These are phyloP conservation scores for Characodon lateralis DNA, from an alignment of 2,797 vertebrate species.

Conservation along the genomic window DNA sequence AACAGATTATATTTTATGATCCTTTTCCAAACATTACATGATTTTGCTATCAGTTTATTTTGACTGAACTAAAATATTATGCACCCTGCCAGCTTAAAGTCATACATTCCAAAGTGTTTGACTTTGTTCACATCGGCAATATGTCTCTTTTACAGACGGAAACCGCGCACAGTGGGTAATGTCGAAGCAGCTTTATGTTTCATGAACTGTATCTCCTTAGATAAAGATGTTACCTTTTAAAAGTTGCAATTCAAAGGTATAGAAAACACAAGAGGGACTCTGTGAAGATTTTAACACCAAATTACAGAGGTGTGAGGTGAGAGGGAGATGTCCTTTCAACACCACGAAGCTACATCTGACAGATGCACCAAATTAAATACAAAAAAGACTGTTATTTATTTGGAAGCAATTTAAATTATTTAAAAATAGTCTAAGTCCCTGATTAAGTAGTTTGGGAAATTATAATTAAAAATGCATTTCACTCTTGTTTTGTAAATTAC, in stretches of 20 bases:
- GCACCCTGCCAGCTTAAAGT: not conserved
- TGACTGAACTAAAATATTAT: not conserved
- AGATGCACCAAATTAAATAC: not conserved
- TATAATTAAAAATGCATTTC: not conserved
- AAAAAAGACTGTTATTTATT: not conserved
- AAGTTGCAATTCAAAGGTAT: not conserved
- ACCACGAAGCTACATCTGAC: slow-evolving; percentile 17
- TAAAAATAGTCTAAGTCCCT: not conserved
- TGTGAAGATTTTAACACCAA: not conserved
- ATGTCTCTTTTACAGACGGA: not conserved
- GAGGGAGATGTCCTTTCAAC: slow-evolving; percentile 33
- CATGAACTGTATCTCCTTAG: not conserved
- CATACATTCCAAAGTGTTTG: not conserved
- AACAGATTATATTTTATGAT: not conserved
- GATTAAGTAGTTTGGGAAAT: not conserved
- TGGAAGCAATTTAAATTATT: not conserved
- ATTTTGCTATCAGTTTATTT: not conserved
- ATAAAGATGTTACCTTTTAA: not conserved
- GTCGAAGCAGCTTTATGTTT: not conserved
- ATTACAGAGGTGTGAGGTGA: slow-evolving; percentile 1
- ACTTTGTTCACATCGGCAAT: not conserved
- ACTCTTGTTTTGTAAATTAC: not conserved
- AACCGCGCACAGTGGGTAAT: not conserved
- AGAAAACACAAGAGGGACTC: too few relatives aligned
- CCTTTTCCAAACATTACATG: not conserved